Evolutionary conservation across 2,113 vertebrate species (phyloP).

Genomic region (Ceyx cyanopectus): DNA sequence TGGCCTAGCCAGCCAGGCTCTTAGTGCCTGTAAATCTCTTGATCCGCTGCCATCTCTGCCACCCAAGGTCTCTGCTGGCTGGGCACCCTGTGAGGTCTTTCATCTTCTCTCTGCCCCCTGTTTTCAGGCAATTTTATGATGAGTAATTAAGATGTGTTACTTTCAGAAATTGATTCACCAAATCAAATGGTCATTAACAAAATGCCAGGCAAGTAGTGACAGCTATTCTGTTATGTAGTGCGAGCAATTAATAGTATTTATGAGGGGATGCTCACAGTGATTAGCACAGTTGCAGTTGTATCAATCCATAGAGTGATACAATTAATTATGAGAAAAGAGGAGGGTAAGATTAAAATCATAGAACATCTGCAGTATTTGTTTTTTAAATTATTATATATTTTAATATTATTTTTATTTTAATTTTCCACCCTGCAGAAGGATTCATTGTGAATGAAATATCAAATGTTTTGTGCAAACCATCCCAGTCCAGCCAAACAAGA

Average conservation of each 20-base stretch:
- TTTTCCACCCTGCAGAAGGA: neutral
- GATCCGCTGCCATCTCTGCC: neutral
- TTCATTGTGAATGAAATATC: neutral
- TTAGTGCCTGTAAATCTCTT: neutral
- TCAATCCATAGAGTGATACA: neutral
- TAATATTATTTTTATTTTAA: neutral
- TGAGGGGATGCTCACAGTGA: neutral
- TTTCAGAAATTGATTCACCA: neutral
- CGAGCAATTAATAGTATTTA: neutral
- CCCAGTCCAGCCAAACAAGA: neutral
- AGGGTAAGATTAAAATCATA: neutral
- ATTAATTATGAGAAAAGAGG: slow-evolving; percentile 2
- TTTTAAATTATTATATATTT: no score
- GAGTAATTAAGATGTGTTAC: neutral
- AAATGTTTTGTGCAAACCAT: neutral
- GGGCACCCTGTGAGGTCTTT: neutral
- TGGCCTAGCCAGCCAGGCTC: neutral
- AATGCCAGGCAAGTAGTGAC: neutral
- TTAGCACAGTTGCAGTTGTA: neutral
- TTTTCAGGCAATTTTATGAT: neutral
- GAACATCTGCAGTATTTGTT: neutral
- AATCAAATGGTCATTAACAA: neutral
- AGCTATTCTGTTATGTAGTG: neutral
- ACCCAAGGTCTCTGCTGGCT: neutral
- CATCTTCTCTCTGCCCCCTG: neutral